Percentiles rank a stretch among this genome's conserved stretches.
Evolutionary conservation across 2,797 vertebrate species (phyloP).

Genomic region (Pseudochirops corinnae): DNA sequence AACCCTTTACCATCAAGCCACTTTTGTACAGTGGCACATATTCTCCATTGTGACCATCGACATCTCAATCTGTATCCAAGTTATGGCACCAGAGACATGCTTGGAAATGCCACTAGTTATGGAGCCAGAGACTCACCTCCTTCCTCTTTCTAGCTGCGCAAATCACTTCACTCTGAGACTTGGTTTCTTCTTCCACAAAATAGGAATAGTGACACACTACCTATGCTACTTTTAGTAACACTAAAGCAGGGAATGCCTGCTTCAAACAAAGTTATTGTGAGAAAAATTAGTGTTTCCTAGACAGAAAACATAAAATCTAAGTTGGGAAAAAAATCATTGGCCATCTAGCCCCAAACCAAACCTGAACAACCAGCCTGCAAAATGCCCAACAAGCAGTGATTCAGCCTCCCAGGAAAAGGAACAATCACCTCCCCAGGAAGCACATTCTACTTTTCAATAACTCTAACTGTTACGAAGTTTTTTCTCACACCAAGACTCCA

Average conservation of each 20-base stretch:
- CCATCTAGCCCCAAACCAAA: neutral
- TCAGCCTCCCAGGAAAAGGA: neutral
- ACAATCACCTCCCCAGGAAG: neutral
- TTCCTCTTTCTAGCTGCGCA: neutral
- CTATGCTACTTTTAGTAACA: neutral
- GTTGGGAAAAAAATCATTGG: neutral
- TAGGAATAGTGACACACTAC: neutral
- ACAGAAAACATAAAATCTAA: neutral
- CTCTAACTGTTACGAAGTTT: neutral
- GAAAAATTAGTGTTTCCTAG: neutral
- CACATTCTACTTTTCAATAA: neutral
- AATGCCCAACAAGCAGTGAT: neutral
- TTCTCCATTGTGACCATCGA: neutral
- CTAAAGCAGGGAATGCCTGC: neutral
- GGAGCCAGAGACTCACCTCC: neutral
- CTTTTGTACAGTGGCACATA: neutral
- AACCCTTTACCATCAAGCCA: neutral
- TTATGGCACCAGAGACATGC: neutral
- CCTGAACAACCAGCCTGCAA: neutral
- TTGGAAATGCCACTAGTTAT: neutral
- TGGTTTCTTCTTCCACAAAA: neutral
- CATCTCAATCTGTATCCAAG: neutral
- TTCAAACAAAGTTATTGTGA: neutral
- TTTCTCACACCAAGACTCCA: neutral
- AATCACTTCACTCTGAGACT: neutral